Conservation (phyloP, 2,888 invertebrate genomes). For the Hemithea aestivaria region DNA sequence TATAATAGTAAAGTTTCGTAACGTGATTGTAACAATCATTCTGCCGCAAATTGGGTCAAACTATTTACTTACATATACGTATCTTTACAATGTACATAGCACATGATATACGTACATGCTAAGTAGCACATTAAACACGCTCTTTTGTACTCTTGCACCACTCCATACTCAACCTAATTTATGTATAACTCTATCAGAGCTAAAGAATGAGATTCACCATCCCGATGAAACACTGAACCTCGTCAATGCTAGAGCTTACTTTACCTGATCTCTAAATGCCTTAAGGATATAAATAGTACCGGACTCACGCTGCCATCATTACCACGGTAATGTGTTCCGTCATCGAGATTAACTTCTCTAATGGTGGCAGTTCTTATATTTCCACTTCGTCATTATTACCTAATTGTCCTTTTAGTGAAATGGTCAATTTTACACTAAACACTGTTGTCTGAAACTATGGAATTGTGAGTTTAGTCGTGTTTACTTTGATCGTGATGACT, state of each 20-base stretch:
- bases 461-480: slow-evolving; percentile 37
- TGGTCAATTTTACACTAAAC: slow-evolving; percentile 67
- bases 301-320: slow-evolving; percentile 72
- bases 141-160: no score
- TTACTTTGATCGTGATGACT: slow-evolving; percentile 26
- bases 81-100: no score
- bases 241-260: slow-evolving; percentile 16
- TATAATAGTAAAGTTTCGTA: no score
- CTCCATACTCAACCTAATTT: no score
- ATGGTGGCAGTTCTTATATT: slow-evolving; percentile 63
- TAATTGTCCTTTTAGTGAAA: slow-evolving; percentile 77
- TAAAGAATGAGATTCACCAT: no score
- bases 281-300: slow-evolving; percentile 68
- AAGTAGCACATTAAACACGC: no score
- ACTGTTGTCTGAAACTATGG: slow-evolving; percentile 53
- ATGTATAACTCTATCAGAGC: no score
- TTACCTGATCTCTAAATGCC: slow-evolving; percentile 47
- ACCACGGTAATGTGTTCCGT: slow-evolving; percentile 73
- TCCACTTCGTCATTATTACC: slow-evolving; percentile 66
- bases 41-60: no score
- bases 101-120: no score
- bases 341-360: slow-evolving; percentile 75
- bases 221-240: no score
- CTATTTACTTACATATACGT: no score
- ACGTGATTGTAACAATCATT: no score